phyloP scores from a whole-genome alignment of 2,888 invertebrate genomes.

The Danaus chrysippus region DNA sequence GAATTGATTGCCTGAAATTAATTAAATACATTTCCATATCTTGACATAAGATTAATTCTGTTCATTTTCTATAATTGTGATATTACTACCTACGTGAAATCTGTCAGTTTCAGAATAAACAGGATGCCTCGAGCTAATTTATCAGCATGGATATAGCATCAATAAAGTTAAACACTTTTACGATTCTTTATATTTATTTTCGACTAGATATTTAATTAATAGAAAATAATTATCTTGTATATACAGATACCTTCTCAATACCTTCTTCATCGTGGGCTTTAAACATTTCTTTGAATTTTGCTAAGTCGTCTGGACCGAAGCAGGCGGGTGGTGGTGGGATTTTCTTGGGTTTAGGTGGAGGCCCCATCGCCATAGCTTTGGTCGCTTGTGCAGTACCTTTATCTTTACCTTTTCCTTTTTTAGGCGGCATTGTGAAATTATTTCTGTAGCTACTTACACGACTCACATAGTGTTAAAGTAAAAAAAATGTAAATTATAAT shows the following conservation, averaged over 20 bases:
- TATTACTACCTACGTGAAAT: background rate
- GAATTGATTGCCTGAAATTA: background rate
- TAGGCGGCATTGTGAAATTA: conserved; percentile 45
- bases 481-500: no score
- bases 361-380: conserved; percentile 36
- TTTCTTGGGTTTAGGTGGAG: conserved; percentile 60
- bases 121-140: no score
- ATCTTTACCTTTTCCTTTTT: conserved; percentile 47
- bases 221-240: background rate
- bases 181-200: background rate
- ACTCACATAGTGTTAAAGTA: background rate
- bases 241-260: conserved; percentile 55
- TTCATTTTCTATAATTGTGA: background rate
- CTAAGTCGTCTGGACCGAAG: conserved; percentile 57
- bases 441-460: background rate
- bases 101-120: background rate
- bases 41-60: background rate
- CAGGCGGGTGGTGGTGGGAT: conserved; percentile 65
- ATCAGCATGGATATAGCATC: no score
- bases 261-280: conserved; percentile 60
- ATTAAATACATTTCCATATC: background rate
- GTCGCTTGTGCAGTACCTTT: conserved; percentile 35
- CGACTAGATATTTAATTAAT: no score
- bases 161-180: no score
- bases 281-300: conserved; percentile 57